These are phyloP conservation scores for Dicaeum eximium DNA, from an alignment of 2,113 vertebrate species.

Conservation along the genomic window DNA sequence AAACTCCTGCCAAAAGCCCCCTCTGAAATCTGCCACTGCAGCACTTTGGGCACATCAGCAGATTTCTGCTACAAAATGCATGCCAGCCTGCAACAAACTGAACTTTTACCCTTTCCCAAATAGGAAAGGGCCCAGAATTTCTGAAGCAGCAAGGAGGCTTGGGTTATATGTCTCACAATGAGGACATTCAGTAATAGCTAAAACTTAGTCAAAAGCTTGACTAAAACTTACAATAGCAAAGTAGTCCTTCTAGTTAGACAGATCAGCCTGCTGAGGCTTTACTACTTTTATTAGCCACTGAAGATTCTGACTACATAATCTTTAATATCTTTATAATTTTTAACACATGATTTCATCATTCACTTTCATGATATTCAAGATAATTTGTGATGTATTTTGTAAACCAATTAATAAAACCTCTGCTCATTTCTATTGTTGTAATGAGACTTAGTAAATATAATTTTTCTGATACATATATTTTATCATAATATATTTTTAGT, in stretches of 20 bases:
- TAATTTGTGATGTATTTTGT: neutral
- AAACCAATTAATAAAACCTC: conserved; percentile 18
- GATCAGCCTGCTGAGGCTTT: neutral
- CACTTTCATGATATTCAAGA: neutral
- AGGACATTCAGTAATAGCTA: neutral
- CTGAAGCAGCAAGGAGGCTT: conserved; percentile 77
- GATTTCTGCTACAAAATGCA: neutral
- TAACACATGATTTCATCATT: neutral
- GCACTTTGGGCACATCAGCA: conserved; percentile 36
- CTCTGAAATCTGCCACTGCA: conserved; percentile 18
- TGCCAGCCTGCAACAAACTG: neutral
- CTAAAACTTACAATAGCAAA: neutral
- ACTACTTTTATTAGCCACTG: neutral
- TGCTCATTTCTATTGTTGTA: neutral
- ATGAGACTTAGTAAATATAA: neutral
- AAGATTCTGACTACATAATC: neutral
- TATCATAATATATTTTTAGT: neutral
- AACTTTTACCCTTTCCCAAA: conserved; percentile 78
- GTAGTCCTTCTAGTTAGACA: neutral
- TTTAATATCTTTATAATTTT: neutral
- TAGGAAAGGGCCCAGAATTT: conserved; percentile 74
- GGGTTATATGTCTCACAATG: conserved; percentile 75
- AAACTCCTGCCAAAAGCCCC: neutral
- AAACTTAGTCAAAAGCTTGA: neutral
- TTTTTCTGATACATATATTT: neutral